Base-by-base conservation (phyloP, 1,140 invertebrate genomes). In the Drosophila oshimai region DNA sequence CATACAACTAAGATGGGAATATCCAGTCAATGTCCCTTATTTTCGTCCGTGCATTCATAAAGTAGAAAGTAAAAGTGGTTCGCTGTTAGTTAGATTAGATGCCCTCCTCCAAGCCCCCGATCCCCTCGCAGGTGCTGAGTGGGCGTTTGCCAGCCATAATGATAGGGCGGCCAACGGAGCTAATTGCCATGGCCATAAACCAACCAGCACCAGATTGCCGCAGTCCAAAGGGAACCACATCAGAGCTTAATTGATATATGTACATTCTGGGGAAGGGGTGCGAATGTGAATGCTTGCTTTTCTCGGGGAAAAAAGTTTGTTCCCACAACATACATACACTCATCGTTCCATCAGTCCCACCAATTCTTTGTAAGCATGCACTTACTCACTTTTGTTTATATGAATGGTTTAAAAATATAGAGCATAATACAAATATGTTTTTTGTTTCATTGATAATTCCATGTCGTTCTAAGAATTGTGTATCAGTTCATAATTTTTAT, bases 171-270 rank as follows among this genome's bases (percentile, higher is more conserved):
- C 41, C 41, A 20, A 37, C 37, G 26, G 37, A 54, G 37, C 67
- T 72, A 77, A 78, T 80, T 80, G 76, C 76, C 36, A 29, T 17
- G 41, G 57, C 65, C 45, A 54, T 79, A 65, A 78, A 78, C 45
- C 71, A 78, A 78, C 45, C 71, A 62, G 58, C 58, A 62, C 62
- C 60, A 67, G 62, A 65, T 78, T 72, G 70, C 61, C 50, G 22
- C 34, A 33, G 42, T 50, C 33, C 44, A 41, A 41, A 41, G 62
- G 61, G 15, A 65, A 28, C 37, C 57, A 22, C 41, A 36, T 36
- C 60, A 18, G 29, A 41, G 65, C 55, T 37, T 47, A 18, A 13
- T 12, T 17, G 24, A 46, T 50, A 49, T 49, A 10, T 33, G n/a
- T 20, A 20, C 53, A 17, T 13, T 12, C 13, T 22, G 31, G 17